A percentile compares a stretch with the other conserved stretches of the same genome.
phyloP scores from a whole-genome alignment of 2,888 invertebrate species.

The Sisyra nigra region DNA sequence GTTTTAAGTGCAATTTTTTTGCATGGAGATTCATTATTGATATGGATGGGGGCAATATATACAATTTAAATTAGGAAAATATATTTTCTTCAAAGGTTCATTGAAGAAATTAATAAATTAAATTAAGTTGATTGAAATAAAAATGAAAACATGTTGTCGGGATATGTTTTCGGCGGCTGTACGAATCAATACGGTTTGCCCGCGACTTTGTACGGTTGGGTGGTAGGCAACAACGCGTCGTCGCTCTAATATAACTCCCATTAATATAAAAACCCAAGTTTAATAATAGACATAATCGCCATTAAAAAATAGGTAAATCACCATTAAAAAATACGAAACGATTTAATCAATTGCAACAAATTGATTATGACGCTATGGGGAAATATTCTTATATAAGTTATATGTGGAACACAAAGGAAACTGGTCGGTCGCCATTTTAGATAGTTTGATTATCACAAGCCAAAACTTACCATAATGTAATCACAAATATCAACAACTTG shows the following conservation, averaged over 20 bases:
- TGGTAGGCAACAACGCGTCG: neutral
- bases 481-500: conserved; percentile 43
- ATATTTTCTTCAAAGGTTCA: too few relatives aligned
- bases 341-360: neutral
- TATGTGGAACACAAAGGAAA: conserved; percentile 19
- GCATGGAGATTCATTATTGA: too few relatives aligned
- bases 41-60: too few relatives aligned
- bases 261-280: neutral
- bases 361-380: neutral
- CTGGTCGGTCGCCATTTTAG: conserved; percentile 32
- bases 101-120: too few relatives aligned
- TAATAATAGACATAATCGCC: neutral
- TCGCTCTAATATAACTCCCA: neutral
- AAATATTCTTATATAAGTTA: conserved; percentile 12
- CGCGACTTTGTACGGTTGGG: conserved; percentile 4
- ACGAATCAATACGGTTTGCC: conserved; percentile 3
- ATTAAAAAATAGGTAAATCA: neutral
- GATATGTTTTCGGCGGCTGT: too few relatives aligned
- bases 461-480: conserved; percentile 47
- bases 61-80: too few relatives aligned
- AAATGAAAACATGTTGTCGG: too few relatives aligned
- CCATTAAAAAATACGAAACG: neutral
- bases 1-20: too few relatives aligned
- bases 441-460: conserved; percentile 26
- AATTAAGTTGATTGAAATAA: too few relatives aligned